Evolutionary conservation across 2,797 vertebrate species (phyloP).

Genomic region (Urophycis tenuis): DNA sequence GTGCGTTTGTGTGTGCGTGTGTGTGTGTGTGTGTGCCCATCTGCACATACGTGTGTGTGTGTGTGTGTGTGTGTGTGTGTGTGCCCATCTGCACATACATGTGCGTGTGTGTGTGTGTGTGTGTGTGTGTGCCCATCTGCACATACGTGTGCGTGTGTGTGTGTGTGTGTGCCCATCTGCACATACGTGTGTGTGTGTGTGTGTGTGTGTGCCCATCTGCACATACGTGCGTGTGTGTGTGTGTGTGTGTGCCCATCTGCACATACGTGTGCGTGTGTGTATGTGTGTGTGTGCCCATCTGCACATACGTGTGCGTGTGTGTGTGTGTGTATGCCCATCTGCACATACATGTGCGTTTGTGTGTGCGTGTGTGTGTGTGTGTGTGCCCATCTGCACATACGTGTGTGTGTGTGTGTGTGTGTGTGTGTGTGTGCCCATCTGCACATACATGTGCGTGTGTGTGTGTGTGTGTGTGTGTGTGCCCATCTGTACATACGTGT

Average conservation of each 20-base stretch:
- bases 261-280: not conserved
- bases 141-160: not conserved
- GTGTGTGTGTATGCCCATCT: not conserved
- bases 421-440: conserved; percentile 1
- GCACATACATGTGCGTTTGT: not conserved
- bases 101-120: not conserved
- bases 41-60: not conserved
- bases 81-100: too few relatives aligned
- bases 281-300: not conserved
- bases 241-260: conserved; percentile 1
- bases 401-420: not conserved
- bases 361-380: not conserved
- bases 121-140: not conserved
- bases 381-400: too few relatives aligned
- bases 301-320: not conserved
- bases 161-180: conserved; percentile 1
- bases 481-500: too few relatives aligned
- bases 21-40: conserved; percentile 1
- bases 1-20: not conserved
- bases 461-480: not conserved
- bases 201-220: not conserved
- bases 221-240: conserved; percentile 1
- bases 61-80: conserved; percentile 1
- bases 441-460: not conserved
- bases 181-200: not conserved